Evolutionary conservation across 2,113 vertebrate species (phyloP), one percentile per base, ranked within the genome.

Genomic region (Trematocara stigmaticum): DNA sequence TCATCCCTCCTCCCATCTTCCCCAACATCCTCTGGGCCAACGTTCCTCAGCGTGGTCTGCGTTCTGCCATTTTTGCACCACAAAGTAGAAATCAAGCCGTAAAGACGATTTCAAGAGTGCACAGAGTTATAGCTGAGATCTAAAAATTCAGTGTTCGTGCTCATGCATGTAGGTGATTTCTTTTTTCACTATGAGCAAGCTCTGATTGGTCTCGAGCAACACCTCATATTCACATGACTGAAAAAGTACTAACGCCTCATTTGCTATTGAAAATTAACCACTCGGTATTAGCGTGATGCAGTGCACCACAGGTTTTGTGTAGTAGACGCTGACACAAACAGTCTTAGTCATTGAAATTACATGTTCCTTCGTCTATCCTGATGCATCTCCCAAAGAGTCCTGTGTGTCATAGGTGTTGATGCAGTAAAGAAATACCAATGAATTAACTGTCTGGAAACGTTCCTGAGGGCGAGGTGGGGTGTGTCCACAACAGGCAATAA

Each of bases 351-450:
- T 26, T 61, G 45, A 57, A 88, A 86, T 83, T 6, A 79, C 87
- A 81, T 2, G 66, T 84, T 53, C 31, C 6, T 15, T 79, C 74
- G 51, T 83, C 29, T 56, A 10, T 76, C 38, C 40, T 10, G 18
- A 76, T 76, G 53, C 3, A 3, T 80, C 84, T 83, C 69, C 26
- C 13, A n/a, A 40, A 84, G 56, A 34, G 35, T 84, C 87, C 57
- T 83, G 42, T 93, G 91, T 90, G 89, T 94, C 91, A 93, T 78
- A 42, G 38, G 7, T 78, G 49, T 52, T 88, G 84, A 92, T 42
- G 81, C n/a, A 47, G 15, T 26, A 66, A 5, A 57, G 13, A 84
- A 88, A 84, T 55, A 85, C 71, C 18, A 66, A 61, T 15, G 49
- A 90, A 87, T 49, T 51, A 76, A 76, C 59, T 88, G 87, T 84